Evolutionary conservation across 2,797 vertebrate genomes (phyloP).

Genomic region (Florisuga fusca): DNA sequence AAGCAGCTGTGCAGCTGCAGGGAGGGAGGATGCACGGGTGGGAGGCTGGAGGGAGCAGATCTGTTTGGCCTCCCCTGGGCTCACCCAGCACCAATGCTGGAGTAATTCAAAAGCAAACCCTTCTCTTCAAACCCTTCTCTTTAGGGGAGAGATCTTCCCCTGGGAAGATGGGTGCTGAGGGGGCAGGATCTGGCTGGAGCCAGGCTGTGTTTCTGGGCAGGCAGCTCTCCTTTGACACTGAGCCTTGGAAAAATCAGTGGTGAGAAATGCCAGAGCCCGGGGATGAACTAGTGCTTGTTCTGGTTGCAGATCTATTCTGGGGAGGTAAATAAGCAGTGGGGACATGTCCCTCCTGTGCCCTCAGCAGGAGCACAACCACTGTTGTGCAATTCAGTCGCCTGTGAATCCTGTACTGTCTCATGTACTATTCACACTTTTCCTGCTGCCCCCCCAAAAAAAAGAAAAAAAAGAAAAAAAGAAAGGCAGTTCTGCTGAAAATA

Average conservation of each 20-base stretch:
- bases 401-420: neutral
- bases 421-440: neutral
- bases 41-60: neutral
- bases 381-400: neutral
- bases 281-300: constrained; percentile 31
- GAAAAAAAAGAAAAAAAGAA: too few relatives aligned
- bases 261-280: neutral
- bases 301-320: neutral
- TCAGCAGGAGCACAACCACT: accelerated
- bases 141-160: neutral
- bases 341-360: neutral
- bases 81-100: accelerated
- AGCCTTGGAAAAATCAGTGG: neutral
- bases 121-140: neutral
- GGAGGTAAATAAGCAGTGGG: constrained; percentile 1
- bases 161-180: neutral
- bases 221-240: neutral
- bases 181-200: neutral
- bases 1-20: neutral
- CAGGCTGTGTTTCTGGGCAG: neutral
- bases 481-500: neutral
- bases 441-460: neutral
- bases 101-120: neutral
- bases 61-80: neutral
- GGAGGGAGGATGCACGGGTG: neutral